Base-by-base conservation (phyloP, 2,797 vertebrate genomes). In the Potorous gilbertii region DNA sequence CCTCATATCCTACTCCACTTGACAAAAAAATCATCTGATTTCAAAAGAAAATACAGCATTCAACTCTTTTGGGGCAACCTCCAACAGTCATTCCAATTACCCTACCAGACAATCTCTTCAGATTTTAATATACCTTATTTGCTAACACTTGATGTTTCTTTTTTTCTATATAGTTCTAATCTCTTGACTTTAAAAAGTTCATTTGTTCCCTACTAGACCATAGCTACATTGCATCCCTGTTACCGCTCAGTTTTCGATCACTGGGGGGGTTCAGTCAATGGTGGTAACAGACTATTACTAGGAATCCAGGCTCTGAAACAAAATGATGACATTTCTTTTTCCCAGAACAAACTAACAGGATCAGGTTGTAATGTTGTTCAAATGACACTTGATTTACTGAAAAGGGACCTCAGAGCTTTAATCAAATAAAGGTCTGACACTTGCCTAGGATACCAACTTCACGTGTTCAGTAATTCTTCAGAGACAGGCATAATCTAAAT, bases 361-460 rank as follows among this genome's bases (percentile, higher is more conserved):
- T 66, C 54, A 66, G 8, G 56, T 4, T 59, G 29, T 90, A 59
- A 52, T 89, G 28, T n/a, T 93, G 50, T 95, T 55, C 92, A 95
- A 96, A 56, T 92, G 91, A 87, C 52, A 91, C 90, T 95, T 94
- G 89, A 93, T 94, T 96, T 50, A n/a, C 56, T 93, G 66, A 95
- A 97, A 96, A 95, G 24, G 29, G 95, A 18, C 56, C 27, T 55
- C 57, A 92, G 74, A 94, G 92, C 28, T 54, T 94, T 92, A 97
- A 96, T 96, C 56, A 95, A 95, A 96, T 94, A 40, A 18, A 94
- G 93, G 50, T 94, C 81, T 91, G 92, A 66, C 14, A 56, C 56
- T 95, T 96, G 97, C 24, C 90, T 96, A 81, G 96, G 66, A 95
- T 92, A 9, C 27, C 74, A 96, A 52, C 52, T 93, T 95, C 62